phyloP scores from a whole-genome alignment of 2,113 vertebrate genomes.

The Trichechus manatus region DNA sequence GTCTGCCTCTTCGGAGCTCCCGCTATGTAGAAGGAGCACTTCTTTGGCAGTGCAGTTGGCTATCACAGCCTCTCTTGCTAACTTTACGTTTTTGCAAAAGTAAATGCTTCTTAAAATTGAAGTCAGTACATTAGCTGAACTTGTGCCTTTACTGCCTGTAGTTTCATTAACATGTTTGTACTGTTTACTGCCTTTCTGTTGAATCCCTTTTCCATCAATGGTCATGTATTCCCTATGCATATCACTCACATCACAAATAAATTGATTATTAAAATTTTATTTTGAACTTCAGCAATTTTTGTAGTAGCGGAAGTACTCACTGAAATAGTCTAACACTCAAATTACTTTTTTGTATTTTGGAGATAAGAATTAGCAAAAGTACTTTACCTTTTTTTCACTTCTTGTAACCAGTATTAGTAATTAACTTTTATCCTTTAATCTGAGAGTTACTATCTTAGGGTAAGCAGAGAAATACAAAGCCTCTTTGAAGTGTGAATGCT shows the following conservation, averaged over 20 bases:
- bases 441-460: not conserved
- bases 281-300: not conserved
- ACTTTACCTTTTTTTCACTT: not conserved
- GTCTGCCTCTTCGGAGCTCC: not conserved
- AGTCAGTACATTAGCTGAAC: not conserved
- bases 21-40: not conserved
- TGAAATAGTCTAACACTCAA: not conserved
- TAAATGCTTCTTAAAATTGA: not conserved
- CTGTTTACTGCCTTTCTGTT: not conserved
- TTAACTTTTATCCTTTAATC: not conserved
- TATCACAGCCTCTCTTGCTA: not conserved
- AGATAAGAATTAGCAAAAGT: not conserved
- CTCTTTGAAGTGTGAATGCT: not conserved
- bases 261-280: not conserved
- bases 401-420: not conserved
- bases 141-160: not conserved
- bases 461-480: not conserved
- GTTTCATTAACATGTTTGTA: not conserved
- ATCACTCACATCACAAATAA: not conserved
- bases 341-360: conserved; percentile 1
- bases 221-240: not conserved
- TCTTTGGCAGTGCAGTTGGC: not conserved
- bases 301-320: not conserved
- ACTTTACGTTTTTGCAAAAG: not conserved
- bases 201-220: not conserved